A percentile compares a stretch with the other conserved stretches of the same genome.
phyloP scores from a whole-genome alignment of 1,140 invertebrate species.

The Drosophila albomicans region DNA sequence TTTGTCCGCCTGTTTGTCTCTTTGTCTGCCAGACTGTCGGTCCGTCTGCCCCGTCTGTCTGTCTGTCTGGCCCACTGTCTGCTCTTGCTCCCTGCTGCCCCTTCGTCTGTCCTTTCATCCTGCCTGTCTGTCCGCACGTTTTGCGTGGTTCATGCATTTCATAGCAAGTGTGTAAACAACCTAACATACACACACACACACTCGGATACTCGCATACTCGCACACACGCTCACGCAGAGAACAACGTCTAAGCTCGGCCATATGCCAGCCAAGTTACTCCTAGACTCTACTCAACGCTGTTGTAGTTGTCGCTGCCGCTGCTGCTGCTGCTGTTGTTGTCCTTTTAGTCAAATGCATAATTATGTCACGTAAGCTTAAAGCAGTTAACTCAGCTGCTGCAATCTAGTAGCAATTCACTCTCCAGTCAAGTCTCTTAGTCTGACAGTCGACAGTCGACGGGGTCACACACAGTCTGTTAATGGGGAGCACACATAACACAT shows the following conservation, averaged over 20 bases:
- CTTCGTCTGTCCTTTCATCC: no score
- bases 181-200: constrained; percentile 29
- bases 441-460: constrained; percentile 32
- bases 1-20: constrained; percentile 32
- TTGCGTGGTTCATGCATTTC: constrained; percentile 74
- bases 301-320: no score
- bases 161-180: constrained; percentile 77
- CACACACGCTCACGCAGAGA: constrained; percentile 1
- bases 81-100: constrained; percentile 15
- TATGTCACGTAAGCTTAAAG: constrained; percentile 83
- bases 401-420: constrained; percentile 77
- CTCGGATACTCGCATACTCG: no score
- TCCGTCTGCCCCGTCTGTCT: constrained; percentile 27
- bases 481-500: constrained; percentile 64
- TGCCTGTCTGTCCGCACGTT: constrained; percentile 68
- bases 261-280: constrained; percentile 48
- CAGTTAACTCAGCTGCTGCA: constrained; percentile 79
- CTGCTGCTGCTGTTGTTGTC: constrained; percentile 55
- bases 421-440: constrained; percentile 60
- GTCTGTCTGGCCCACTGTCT: constrained; percentile 58
- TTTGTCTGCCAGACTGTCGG: constrained; percentile 11
- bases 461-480: constrained; percentile 54
- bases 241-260: constrained; percentile 40
- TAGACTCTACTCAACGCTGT: background rate
- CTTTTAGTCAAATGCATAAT: constrained; percentile 79